Evolutionary conservation across 2,113 vertebrate species (phyloP).

Genomic region (Cochlearius cochlearius): DNA sequence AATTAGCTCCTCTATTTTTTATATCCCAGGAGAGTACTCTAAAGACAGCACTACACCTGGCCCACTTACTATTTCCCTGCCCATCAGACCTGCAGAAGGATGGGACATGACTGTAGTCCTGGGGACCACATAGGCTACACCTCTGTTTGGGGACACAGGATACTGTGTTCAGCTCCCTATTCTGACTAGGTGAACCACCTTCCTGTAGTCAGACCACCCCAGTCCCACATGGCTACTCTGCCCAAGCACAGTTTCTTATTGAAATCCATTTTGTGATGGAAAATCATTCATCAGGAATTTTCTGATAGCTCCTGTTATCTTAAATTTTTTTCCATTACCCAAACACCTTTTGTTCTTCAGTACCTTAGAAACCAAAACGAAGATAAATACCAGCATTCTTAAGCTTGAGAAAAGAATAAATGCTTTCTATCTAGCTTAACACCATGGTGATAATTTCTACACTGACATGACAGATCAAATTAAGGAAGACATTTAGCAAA

Average conservation of each 20-base stretch:
- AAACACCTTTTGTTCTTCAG: background rate
- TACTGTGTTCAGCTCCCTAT: background rate
- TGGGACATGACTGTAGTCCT: background rate
- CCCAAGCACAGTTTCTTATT: background rate
- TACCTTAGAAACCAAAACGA: background rate
- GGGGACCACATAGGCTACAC: background rate
- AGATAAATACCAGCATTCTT: background rate
- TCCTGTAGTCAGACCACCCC: background rate
- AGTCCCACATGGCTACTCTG: background rate
- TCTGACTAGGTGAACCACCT: background rate
- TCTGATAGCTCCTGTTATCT: background rate
- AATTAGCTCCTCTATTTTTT: background rate
- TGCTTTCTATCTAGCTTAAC: background rate
- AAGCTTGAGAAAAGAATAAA: background rate
- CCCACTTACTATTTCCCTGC: background rate
- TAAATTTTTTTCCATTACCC: background rate
- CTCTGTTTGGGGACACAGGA: background rate
- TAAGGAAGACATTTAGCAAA: background rate
- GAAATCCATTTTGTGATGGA: background rate
- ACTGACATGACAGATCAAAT: background rate
- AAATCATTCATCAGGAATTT: background rate
- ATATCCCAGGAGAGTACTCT: background rate
- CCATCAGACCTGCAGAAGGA: background rate
- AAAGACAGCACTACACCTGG: background rate
- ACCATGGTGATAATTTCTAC: background rate